Percentiles rank a stretch among this genome's conserved stretches.
Evolutionary conservation across 2,797 vertebrate genomes (phyloP).

Genomic region (Tapera naevia): DNA sequence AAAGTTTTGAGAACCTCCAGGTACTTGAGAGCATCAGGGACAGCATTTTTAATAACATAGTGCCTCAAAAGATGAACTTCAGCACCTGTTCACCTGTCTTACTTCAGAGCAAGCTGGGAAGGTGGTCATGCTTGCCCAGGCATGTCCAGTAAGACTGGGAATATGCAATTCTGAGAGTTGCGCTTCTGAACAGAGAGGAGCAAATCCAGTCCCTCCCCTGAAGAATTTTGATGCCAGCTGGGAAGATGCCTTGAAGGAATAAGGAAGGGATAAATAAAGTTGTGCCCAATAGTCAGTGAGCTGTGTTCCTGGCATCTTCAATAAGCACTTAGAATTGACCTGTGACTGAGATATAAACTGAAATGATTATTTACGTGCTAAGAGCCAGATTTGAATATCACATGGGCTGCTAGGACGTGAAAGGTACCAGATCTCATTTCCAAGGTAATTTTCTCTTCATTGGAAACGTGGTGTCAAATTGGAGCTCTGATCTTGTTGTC

Average conservation of each 20-base stretch:
- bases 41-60: not conserved
- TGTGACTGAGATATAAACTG: not conserved
- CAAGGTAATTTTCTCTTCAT: not conserved
- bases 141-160: not conserved
- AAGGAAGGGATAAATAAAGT: not conserved
- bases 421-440: not conserved
- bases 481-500: not conserved
- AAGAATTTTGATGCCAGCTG: not conserved
- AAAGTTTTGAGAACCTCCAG: not conserved
- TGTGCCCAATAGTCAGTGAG: not conserved
- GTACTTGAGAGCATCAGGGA: not conserved
- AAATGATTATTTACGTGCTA: not conserved
- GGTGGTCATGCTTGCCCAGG: not conserved
- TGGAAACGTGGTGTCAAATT: conserved; percentile 37
- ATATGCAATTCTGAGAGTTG: not conserved
- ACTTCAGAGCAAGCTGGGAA: not conserved
- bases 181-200: not conserved
- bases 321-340: not conserved
- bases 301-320: not conserved
- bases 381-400: not conserved
- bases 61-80: not conserved
- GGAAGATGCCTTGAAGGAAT: not conserved
- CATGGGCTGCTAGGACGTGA: not conserved
- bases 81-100: not conserved
- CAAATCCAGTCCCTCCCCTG: not conserved